Evolutionary conservation across 2,888 invertebrate genomes (phyloP), one percentile per base, ranked within the genome.

Genomic region (Ormyrus pomaceus): DNA sequence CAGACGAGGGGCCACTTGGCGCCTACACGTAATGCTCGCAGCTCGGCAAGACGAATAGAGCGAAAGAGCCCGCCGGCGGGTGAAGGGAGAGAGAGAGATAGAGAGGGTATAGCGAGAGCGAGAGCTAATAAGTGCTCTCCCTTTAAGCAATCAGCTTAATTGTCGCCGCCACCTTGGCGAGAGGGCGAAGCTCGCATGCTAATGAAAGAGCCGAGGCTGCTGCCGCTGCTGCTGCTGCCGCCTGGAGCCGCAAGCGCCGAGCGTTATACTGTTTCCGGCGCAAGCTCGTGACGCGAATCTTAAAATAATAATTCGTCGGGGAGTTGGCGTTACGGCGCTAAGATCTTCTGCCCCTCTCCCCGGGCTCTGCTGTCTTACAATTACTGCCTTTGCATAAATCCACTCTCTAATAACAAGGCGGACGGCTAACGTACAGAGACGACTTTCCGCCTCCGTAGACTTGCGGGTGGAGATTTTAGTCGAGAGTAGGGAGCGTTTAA

Each of bases 81-180:
- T 2, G 19, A 19, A 19, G 8, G n/a, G 56, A 7, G 19, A 11
- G 8, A 19, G 56, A 7, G 19, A 11, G n/a, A n/a, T n/a, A n/a
- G 56, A 5, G 13, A 34, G 48, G 0, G 34, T 4, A 2, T 2
- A 2, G 34, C 34, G 34, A 34, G 34, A 34, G 34, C 34, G 34
- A 4, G 34, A 34, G 51, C 73, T 81, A 81, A 81, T 81, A 80
- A 77, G 77, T 77, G 80, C 77, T 80, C 77, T 81, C 81, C 81
- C 73, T 74, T 81, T 78, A 81, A 81, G 77, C 78, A 81, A 81
- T 81, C 81, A 81, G 78, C 71, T 75, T 81, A 78, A 81, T 78
- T 81, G 81, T 81, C 81, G 73, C 69, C 77, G 81, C 59, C 81
- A 81, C 77, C 81, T 81, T 81, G 66, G 70, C 66, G 50, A n/a